Conservation (phyloP, 2,888 invertebrate species). For the Tillus elongatus region DNA sequence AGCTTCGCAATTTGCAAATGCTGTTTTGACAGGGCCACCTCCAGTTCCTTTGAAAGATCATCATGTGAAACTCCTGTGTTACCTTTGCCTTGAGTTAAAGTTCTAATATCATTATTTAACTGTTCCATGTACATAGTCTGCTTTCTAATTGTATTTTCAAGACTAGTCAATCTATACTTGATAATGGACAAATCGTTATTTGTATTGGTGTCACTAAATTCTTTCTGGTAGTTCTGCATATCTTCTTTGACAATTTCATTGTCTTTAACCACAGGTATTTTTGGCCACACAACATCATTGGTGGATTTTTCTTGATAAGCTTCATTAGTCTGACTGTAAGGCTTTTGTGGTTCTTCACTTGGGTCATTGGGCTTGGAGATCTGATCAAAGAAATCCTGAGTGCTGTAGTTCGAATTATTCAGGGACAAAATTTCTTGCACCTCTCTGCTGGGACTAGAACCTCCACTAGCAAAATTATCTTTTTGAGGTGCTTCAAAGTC, state of each 20-base stretch:
- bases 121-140: constrained; percentile 34
- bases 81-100: constrained; percentile 22
- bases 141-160: constrained; percentile 35
- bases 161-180: constrained; percentile 30
- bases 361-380: constrained; percentile 27
- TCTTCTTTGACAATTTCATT: constrained; percentile 26
- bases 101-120: constrained; percentile 32
- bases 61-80: constrained; percentile 22
- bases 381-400: constrained; percentile 36
- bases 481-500: constrained; percentile 34
- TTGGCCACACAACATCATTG: constrained; percentile 28
- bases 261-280: constrained; percentile 27
- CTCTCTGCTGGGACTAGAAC: constrained; percentile 82
- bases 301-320: constrained; percentile 21
- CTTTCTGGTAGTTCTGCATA: constrained; percentile 13
- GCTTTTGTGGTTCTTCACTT: constrained; percentile 19
- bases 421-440: constrained; percentile 79
- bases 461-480: constrained; percentile 60
- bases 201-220: constrained; percentile 10
- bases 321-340: constrained; percentile 14
- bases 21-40: constrained; percentile 35
- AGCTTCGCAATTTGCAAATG: constrained; percentile 37
- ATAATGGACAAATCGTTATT: constrained; percentile 15
- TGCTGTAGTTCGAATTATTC: constrained; percentile 41
- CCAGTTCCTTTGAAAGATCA: constrained; percentile 36